Evolutionary conservation across 2,797 vertebrate species (phyloP), one percentile per base, ranked within the genome.

Genomic region (Falco concolor): DNA sequence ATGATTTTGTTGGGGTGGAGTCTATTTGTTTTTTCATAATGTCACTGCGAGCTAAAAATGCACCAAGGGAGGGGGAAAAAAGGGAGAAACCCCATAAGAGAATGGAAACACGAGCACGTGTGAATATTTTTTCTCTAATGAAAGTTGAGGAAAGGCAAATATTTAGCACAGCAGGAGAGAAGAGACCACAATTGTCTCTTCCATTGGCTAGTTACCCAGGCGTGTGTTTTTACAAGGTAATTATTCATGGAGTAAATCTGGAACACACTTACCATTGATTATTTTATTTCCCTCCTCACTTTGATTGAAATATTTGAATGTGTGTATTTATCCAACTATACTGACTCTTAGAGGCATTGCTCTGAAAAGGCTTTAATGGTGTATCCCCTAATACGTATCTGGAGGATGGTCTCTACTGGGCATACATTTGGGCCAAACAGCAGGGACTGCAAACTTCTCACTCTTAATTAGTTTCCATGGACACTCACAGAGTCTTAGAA

Each of bases 61-160:
- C 56, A 13, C 15, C 20, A 61, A 59, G 30, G n/a, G n/a, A 14
- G 2, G 4, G 56, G 20, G 59, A n/a, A 56, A 50, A 32, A 42
- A 2, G 19, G 8, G 12, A 54, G 10, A 63, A 75, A 81, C 40
- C 10, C 8, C 13, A 2, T 28, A 53, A 75, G 4, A 60, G 32
- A 53, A 65, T 22, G 7, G 18, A 77, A 87, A 47, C 3, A 65
- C 0, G 5, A 68, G 3, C 3, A 40, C 10, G n/a, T 0, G 1
- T 6, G 5, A 27, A 1, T 49, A 3, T 36, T 45, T 74, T 47
- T 61, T 9, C 34, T 82, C 3, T 23, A 20, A n/a, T 4, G 57
- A 45, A 63, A 69, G 38, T 21, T 75, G 23, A 3, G 5, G 25
- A 56, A 28, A 67, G 25, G 36, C 17, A 73, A 73, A 60, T 69